Evolutionary conservation across 2,113 vertebrate species (phyloP).

Genomic region (Psittacara wagleri): DNA sequence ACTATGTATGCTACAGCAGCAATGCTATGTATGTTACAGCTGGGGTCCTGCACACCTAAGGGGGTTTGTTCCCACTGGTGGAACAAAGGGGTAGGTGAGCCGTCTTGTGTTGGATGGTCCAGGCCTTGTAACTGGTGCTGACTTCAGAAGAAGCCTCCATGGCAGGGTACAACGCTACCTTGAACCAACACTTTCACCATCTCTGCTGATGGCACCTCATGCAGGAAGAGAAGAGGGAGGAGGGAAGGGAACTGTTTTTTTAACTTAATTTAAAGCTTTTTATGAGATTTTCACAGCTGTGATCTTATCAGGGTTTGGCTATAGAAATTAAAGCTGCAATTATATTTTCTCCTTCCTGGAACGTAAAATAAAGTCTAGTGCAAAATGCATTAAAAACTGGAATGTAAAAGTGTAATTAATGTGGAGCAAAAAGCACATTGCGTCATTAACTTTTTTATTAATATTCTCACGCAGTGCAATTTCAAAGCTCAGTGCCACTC

Average conservation of each 20-base stretch:
- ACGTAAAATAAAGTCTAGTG: slow-evolving; percentile 75
- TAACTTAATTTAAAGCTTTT: slow-evolving; percentile 75
- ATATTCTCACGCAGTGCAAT: slow-evolving; percentile 75
- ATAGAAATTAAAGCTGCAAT: slow-evolving; percentile 75
- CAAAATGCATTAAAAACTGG: slow-evolving; percentile 74
- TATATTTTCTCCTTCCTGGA: slow-evolving; percentile 74
- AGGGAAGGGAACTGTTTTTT: slow-evolving; percentile 66
- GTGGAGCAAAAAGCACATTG: slow-evolving; percentile 77
- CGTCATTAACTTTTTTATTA: slow-evolving; percentile 79
- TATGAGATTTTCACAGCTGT: slow-evolving; percentile 76
- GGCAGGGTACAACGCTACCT: not conserved
- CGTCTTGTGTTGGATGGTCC: not conserved
- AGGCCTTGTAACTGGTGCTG: not conserved
- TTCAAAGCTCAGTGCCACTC: slow-evolving; percentile 76
- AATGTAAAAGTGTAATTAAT: slow-evolving; percentile 78
- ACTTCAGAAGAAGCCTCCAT: not conserved
- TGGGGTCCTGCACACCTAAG: not conserved
- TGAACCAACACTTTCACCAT: not conserved
- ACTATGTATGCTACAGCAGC: not conserved
- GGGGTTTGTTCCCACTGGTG: not conserved
- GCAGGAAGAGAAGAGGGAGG: slow-evolving; percentile 50
- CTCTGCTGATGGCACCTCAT: slow-evolving; percentile 8
- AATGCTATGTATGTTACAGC: not conserved
- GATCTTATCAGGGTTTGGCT: slow-evolving; percentile 73
- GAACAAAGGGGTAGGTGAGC: not conserved